Conservation (phyloP, 2,797 vertebrate species). For the Silurus lanzhouensis region DNA sequence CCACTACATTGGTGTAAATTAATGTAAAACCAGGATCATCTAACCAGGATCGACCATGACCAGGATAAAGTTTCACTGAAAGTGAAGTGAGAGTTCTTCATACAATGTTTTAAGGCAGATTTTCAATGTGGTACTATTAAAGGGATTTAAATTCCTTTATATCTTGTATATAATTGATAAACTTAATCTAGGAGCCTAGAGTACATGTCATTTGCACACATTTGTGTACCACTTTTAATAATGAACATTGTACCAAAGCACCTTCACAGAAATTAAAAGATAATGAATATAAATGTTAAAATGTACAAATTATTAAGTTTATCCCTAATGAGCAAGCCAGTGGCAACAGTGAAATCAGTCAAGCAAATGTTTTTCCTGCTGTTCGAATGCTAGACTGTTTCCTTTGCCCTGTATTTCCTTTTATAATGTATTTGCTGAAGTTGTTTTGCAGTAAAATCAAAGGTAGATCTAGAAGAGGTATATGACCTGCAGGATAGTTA, state of each 20-base stretch:
- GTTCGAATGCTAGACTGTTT: neutral
- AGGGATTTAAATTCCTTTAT: neutral
- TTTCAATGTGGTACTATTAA: neutral
- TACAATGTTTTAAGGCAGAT: neutral
- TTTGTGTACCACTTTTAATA: no score
- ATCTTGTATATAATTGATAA: neutral
- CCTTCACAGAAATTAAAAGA: no score
- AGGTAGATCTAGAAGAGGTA: neutral
- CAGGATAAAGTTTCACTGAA: neutral
- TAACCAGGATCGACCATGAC: no score
- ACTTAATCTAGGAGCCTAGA: neutral
- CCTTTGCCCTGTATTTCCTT: neutral
- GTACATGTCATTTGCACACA: neutral
- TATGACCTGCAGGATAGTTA: no score
- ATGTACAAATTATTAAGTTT: no score
- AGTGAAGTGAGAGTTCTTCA: neutral
- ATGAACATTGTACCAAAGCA: no score
- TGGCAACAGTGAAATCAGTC: neutral
- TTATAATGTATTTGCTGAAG: neutral
- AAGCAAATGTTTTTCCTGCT: neutral
- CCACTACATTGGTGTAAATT: neutral
- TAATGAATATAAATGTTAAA: no score
- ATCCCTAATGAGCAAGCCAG: no score
- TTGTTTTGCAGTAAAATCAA: neutral
- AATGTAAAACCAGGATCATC: no score